phyloP scores from a whole-genome alignment of 2,113 vertebrate species.

The Gnathonemus longibarbis region DNA sequence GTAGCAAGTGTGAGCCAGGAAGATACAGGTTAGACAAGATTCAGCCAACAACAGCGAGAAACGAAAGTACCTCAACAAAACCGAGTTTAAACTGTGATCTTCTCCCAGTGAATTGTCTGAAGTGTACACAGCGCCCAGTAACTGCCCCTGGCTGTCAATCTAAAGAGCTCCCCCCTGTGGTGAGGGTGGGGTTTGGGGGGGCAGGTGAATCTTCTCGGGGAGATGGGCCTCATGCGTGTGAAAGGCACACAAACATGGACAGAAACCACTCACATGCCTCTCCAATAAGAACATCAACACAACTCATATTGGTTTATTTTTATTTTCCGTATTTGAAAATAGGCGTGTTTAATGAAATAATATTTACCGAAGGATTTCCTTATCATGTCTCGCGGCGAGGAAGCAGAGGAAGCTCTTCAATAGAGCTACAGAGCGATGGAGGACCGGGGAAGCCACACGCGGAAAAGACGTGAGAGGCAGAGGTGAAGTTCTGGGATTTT shows the following conservation, averaged over 20 bases:
- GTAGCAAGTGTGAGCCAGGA: neutral
- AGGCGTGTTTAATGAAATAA: constrained; percentile 1
- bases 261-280: neutral
- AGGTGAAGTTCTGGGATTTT: neutral
- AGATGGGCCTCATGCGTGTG: too few relatives aligned
- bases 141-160: neutral
- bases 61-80: neutral
- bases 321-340: neutral
- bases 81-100: neutral
- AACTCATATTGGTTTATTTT: neutral
- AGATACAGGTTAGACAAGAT: neutral
- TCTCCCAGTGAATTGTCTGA: neutral
- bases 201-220: neutral
- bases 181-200: neutral
- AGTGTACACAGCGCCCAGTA: neutral
- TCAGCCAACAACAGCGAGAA: neutral
- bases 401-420: neutral
- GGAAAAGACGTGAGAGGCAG: neutral
- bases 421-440: neutral
- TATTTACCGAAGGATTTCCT: neutral
- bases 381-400: neutral
- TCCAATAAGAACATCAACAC: neutral
- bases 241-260: neutral
- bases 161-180: neutral
- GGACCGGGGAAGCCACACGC: neutral